Evolutionary conservation across 2,113 vertebrate genomes (phyloP).

Genomic region (Micronisus gabar): DNA sequence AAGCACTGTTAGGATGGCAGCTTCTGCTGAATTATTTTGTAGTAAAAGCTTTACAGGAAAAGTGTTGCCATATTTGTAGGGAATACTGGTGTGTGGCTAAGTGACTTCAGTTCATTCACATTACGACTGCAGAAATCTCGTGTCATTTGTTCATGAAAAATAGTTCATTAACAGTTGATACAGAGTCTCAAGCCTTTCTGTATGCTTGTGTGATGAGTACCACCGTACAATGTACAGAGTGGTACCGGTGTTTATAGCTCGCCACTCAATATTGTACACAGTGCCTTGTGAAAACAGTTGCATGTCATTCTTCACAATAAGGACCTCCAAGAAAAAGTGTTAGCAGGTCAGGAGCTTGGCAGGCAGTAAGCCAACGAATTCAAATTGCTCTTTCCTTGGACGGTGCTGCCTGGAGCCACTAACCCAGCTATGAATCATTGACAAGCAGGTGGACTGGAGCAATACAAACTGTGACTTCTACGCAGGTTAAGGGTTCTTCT

Average conservation of each 20-base stretch:
- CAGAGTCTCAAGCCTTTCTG: not conserved
- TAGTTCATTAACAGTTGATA: not conserved
- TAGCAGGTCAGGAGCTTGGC: not conserved
- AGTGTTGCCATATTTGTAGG: not conserved
- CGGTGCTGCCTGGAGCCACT: not conserved
- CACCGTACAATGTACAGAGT: accelerated
- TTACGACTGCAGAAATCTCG: not conserved
- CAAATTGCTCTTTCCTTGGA: not conserved
- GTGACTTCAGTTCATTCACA: slow-evolving; percentile 3
- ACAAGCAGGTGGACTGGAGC: not conserved
- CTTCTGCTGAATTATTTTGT: not conserved
- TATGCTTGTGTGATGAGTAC: not conserved
- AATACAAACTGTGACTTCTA: not conserved
- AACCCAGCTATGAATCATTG: not conserved
- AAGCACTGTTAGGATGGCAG: not conserved
- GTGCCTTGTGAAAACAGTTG: not conserved
- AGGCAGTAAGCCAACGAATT: not conserved
- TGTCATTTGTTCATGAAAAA: not conserved
- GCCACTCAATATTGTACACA: not conserved
- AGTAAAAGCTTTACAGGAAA: not conserved
- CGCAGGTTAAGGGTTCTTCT: not conserved
- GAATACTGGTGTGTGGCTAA: slow-evolving; percentile 5
- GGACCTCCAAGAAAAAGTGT: not conserved
- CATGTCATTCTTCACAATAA: not conserved
- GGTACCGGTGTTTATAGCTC: not conserved